These are phyloP conservation scores for Mesoligia furuncula DNA, from an alignment of 2,888 invertebrate genomes.

Conservation along the genomic window DNA sequence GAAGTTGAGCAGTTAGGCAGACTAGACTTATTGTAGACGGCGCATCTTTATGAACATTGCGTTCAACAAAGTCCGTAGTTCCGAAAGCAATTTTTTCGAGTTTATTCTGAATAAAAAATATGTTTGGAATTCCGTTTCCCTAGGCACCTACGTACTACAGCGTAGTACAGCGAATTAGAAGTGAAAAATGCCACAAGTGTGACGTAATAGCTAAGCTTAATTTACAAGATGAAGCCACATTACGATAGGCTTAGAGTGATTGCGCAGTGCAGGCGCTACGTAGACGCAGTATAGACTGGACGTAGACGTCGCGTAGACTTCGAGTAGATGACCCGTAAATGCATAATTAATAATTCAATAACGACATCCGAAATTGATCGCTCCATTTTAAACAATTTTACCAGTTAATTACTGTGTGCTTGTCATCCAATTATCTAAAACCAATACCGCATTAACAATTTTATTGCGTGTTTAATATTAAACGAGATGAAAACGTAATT, in stretches of 20 bases:
- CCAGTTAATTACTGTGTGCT: background rate
- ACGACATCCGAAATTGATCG: background rate
- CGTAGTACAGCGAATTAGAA: background rate
- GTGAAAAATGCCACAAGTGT: background rate
- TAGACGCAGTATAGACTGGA: background rate
- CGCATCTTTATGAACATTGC: background rate
- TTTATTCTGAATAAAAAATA: background rate
- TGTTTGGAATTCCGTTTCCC: background rate
- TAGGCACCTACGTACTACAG: background rate
- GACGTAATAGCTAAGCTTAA: conserved; percentile 10
- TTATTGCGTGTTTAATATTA: conserved; percentile 4
- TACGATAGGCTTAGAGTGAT: conserved; percentile 19
- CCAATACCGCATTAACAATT: conserved; percentile 7
- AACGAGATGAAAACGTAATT: conserved; percentile 14
- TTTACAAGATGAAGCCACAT: conserved; percentile 21
- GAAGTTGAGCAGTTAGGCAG: background rate
- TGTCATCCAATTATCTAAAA: conserved; percentile 21
- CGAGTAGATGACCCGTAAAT: background rate
- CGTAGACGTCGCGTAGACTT: background rate
- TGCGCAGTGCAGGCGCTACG: background rate
- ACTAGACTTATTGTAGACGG: background rate
- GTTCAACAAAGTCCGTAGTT: background rate
- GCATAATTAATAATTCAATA: background rate
- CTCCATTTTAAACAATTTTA: conserved; percentile 2
- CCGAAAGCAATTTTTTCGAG: background rate